Evolutionary conservation across 2,888 invertebrate species (phyloP).

Genomic region (Petrolisthes cinctipes): DNA sequence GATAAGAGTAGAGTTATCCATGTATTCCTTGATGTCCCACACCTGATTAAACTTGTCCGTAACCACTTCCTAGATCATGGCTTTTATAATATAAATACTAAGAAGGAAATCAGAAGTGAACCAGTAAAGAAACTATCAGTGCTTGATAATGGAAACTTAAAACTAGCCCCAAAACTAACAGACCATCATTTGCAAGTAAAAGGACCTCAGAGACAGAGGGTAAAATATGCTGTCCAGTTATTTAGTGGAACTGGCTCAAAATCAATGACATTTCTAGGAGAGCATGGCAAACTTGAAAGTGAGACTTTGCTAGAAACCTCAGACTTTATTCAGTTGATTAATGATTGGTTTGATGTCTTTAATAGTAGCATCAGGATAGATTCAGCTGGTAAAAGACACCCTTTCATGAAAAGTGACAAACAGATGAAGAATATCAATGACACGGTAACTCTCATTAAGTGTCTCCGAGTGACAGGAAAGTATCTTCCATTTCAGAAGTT

Average conservation of each 20-base stretch:
- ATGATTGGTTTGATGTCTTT: constrained; percentile 1
- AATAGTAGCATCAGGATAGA: background rate
- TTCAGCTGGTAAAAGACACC: background rate
- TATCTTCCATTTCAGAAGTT: no score
- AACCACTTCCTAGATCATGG: constrained; percentile 9
- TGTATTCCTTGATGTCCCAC: background rate
- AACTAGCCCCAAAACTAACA: constrained; percentile 10
- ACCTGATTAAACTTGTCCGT: constrained; percentile 4
- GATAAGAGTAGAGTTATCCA: background rate
- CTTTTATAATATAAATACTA: background rate
- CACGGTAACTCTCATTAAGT: background rate
- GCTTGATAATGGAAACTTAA: constrained; percentile 9
- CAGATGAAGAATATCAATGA: background rate
- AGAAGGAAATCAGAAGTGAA: background rate
- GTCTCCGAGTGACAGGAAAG: no score
- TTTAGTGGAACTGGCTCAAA: background rate
- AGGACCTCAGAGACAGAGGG: constrained; percentile 12
- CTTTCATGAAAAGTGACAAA: background rate
- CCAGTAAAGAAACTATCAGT: constrained; percentile 1
- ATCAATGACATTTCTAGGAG: background rate
- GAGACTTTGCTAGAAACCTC: background rate
- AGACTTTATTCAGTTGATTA: constrained; percentile 13
- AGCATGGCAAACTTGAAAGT: background rate
- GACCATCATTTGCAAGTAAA: background rate
- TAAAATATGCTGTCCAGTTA: constrained; percentile 10